These are phyloP conservation scores for Trypoxylon attenuatum DNA, from an alignment of 2,888 invertebrate species.

Conservation along the genomic window DNA sequence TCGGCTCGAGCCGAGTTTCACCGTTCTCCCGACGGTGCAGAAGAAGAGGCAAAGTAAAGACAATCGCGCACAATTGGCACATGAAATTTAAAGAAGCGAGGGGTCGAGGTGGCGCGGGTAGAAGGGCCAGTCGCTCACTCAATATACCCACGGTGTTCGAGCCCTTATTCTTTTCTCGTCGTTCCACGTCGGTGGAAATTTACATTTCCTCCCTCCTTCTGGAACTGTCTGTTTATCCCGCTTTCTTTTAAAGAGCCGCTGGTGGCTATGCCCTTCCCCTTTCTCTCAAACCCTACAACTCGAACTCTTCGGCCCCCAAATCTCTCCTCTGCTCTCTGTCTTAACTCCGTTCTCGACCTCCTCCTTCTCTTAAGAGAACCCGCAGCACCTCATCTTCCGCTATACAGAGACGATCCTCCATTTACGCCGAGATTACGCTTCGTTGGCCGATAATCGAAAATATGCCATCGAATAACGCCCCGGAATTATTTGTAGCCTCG, in stretches of 20 bases:
- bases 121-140: slow-evolving; percentile 61
- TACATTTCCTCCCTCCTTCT: slow-evolving; percentile 72
- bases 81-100: slow-evolving; percentile 72
- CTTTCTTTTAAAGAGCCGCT: slow-evolving; percentile 73
- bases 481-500: slow-evolving; percentile 66
- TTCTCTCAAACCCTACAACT: slow-evolving; percentile 16
- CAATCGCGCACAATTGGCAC: slow-evolving; percentile 72
- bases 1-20: too few relatives aligned
- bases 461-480: slow-evolving; percentile 71
- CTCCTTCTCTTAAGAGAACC: slow-evolving; percentile 28
- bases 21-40: slow-evolving; percentile 17
- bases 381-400: slow-evolving; percentile 59
- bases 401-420: slow-evolving; percentile 70
- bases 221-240: slow-evolving; percentile 74
- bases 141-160: slow-evolving; percentile 67
- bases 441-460: slow-evolving; percentile 73
- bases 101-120: slow-evolving; percentile 43
- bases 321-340: slow-evolving; percentile 19
- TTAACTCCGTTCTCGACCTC: slow-evolving; percentile 29
- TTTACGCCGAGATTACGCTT: slow-evolving; percentile 72
- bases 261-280: slow-evolving; percentile 59
- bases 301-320: slow-evolving; percentile 30
- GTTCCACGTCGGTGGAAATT: slow-evolving; percentile 74
- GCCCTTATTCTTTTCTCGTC: slow-evolving; percentile 73
- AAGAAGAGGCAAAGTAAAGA: slow-evolving; percentile 58